Base-by-base conservation (phyloP, 2,113 vertebrate species). In the Tetrax tetrax region DNA sequence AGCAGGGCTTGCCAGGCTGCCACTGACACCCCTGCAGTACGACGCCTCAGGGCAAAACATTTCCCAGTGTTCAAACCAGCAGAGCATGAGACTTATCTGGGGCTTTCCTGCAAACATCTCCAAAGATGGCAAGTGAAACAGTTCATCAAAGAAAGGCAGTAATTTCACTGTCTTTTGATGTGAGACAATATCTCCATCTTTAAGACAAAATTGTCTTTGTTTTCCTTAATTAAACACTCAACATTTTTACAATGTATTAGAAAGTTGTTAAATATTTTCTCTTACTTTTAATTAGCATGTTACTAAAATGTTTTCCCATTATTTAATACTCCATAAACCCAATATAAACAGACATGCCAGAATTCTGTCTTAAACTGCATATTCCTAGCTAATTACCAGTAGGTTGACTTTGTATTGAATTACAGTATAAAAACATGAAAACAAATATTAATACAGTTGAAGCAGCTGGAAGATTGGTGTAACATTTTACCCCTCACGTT, bases 371-470 rank as follows among this genome's bases (percentile, higher is more conserved):
- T 65, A 74, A 93, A 94, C 6, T 56, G 57, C 12, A n/a, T 65
- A 87, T 41, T 71, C 57, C 70, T 64, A 64, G 43, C 38, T 85
- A 92, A 83, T 66, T 66, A 80, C 17, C n/a, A 86, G 45, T 51
- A 70, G 21, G 60, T 54, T 5, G 2, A 48, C 57, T 82, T 64
- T 35, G 19, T 37, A 82, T 18, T 72, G 38, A 87, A 93, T 69
- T 82, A 76, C 19, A 71, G 84, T 89, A 87, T 27, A 17, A 91
- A 94, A 92, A 79, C 14, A n/a, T 15, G 19, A 87, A 93, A 93
- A 57, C 35, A 83, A 64, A 33, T 56, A 93, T 31, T 57, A 76
- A 45, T 27, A 37, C 17, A 85, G 22, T n/a, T 85, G 45, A 71
- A 87, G 79, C 11, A 79, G 48, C 41, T 54, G 7, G 33, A 80